These are phyloP conservation scores for Aeoliscus strigatus DNA, from an alignment of 2,797 vertebrate genomes.

Conservation along the genomic window DNA sequence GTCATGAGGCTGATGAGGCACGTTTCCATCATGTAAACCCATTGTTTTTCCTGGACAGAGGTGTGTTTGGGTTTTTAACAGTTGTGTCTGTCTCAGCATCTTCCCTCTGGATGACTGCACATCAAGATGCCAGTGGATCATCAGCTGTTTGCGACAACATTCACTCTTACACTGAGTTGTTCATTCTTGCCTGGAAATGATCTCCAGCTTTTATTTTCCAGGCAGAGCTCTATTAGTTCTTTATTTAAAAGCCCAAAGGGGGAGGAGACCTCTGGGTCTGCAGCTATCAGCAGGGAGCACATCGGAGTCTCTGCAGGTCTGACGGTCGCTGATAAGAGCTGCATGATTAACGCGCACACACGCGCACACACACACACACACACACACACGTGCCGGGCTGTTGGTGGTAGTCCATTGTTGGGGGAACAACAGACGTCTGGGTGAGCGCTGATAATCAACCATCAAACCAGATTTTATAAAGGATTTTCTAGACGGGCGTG, in stretches of 20 bases:
- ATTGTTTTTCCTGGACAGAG: no score
- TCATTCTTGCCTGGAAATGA: constrained; percentile 53
- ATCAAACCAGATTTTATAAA: constrained; percentile 66
- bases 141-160: constrained; percentile 46
- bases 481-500: constrained; percentile 46
- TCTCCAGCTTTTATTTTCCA: constrained; percentile 62
- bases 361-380: constrained; percentile 9
- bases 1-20: no score
- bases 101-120: constrained; percentile 25
- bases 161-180: constrained; percentile 40
- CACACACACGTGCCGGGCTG: constrained; percentile 29
- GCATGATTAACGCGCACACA: constrained; percentile 59
- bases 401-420: constrained; percentile 62
- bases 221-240: constrained; percentile 66
- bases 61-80: no score
- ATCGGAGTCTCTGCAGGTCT: constrained; percentile 70
- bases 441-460: constrained; percentile 67
- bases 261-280: constrained; percentile 54
- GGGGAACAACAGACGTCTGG: constrained; percentile 68
- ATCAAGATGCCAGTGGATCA: constrained; percentile 44
- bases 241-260: constrained; percentile 60
- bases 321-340: constrained; percentile 72
- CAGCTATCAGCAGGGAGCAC: constrained; percentile 72
- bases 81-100: constrained; percentile 17
- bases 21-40: no score